A percentile compares a stretch with the other conserved stretches of the same genome.
These are phyloP conservation scores for Podarcis lilfordi DNA, from an alignment of 2,797 vertebrate genomes.

Conservation along the genomic window DNA sequence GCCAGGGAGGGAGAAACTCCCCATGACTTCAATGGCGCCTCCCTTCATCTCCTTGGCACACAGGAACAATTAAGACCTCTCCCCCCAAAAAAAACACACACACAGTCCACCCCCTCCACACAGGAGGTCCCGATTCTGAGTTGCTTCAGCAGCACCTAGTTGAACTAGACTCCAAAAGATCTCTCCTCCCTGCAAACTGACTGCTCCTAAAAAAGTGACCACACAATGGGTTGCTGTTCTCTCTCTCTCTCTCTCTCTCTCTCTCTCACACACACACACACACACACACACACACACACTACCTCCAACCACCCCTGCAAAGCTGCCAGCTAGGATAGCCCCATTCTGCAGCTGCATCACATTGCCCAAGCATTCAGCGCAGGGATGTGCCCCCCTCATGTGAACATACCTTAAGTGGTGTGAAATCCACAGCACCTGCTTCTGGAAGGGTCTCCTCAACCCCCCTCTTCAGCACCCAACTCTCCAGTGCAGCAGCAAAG, in stretches of 20 bases:
- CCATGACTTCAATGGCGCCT: no score
- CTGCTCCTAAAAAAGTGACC: not conserved
- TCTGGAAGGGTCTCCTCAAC: conserved; percentile 32
- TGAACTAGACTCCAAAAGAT: not conserved
- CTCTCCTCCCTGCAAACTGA: not conserved
- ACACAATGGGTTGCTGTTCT: not conserved
- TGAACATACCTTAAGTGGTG: conserved; percentile 64
- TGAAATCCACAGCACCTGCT: conserved; percentile 15
- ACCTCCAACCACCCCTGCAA: no score
- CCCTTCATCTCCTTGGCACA: no score
- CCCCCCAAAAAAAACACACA: not conserved
- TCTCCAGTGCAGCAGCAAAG: conserved; percentile 52
- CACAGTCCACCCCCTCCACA: not conserved
- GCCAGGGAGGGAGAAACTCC: not conserved
- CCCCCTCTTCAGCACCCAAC: conserved; percentile 21
- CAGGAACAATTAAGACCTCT: no score
- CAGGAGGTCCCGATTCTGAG: not conserved
- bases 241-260: not conserved
- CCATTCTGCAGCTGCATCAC: not conserved
- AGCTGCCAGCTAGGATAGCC: not conserved
- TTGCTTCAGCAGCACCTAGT: not conserved
- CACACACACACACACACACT: not conserved
- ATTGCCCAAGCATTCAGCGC: not conserved
- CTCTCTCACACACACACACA: no score
- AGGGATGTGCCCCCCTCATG: not conserved